Percentiles rank a stretch among this genome's conserved stretches.
Evolutionary conservation across 2,113 vertebrate genomes (phyloP).

Genomic region (Zosterops hypoxanthus): DNA sequence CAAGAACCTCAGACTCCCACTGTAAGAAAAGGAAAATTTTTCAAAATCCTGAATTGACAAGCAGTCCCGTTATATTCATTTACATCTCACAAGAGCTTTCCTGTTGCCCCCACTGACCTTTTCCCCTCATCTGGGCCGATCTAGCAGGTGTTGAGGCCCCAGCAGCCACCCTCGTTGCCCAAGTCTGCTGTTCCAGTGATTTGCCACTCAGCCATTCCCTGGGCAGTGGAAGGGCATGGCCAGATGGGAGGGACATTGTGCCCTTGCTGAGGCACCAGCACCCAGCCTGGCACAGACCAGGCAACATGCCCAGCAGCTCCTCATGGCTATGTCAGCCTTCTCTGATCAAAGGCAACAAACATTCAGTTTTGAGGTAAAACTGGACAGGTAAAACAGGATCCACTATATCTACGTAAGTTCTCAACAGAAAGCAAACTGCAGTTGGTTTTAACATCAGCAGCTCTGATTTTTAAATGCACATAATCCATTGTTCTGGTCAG

Average conservation of each 20-base stretch:
- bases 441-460: not conserved
- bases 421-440: not conserved
- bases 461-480: not conserved
- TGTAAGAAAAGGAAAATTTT: not conserved
- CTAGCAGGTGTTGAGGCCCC: not conserved
- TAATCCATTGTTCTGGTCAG: not conserved
- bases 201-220: not conserved
- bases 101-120: not conserved
- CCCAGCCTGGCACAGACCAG: fast-evolving
- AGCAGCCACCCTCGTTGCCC: not conserved
- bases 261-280: not conserved
- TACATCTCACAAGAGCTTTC: not conserved
- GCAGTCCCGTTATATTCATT: fast-evolving
- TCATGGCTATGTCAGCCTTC: not conserved
- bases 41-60: not conserved
- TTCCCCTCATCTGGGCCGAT: not conserved
- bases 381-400: not conserved
- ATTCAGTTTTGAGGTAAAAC: not conserved
- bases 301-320: not conserved
- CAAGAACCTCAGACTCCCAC: not conserved
- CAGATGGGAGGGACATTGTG: not conserved
- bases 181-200: not conserved
- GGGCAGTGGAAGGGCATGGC: not conserved
- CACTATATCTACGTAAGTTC: not conserved
- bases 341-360: not conserved